Base-by-base conservation (phyloP, 1,140 invertebrate species). In the Caenorhabditis remanei region DNA sequence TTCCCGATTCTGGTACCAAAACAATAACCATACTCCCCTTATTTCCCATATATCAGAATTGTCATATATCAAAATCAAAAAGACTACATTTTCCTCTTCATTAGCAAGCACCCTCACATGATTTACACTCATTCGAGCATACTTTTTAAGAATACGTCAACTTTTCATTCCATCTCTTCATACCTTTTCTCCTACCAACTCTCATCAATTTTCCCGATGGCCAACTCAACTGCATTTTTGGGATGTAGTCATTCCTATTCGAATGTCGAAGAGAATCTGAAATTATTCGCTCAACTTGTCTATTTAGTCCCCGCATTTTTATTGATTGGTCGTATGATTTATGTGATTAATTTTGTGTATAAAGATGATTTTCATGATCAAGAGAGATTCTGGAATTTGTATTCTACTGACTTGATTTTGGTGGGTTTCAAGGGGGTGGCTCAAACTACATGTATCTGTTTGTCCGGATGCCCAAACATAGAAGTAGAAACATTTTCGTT, bases 291-390 rank as follows among this genome's bases (percentile, higher is more conserved):
- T 43, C 65, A 71, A 71, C 16, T 71, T 16, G 5, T 71, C 9
- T 71, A 71, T 46, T n/a, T 71, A 11, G 19, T 71, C 19, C 65
- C 65, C 5, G 13, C 40, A 8, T 71, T 71, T 71, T 19, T 71
- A 43, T 71, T 71, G 19, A 71, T 71, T 46, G 14, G 4, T 1
- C 40, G 41, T 19, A 71, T 71, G 65, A 43, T 43, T 43, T 71
- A 43, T 46, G 41, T 71, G 40, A 71, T 71, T 14, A 13, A n/a
- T 19, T 14, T 43, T 9, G 19, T 7, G 46, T 9, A 71, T 46
- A 14, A n/a, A 16, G 65, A 46, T 24, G 65, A 71, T 71, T 71
- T 43, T 46, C 5, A 71, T 71, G 65, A 65, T 11, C 21, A 65
- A 1, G 16, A n/a, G 9, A 14, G 4, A 5, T 71, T 71, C 46